Conservation (phyloP, 2,888 invertebrate genomes). For the Cosmia trapezina region DNA sequence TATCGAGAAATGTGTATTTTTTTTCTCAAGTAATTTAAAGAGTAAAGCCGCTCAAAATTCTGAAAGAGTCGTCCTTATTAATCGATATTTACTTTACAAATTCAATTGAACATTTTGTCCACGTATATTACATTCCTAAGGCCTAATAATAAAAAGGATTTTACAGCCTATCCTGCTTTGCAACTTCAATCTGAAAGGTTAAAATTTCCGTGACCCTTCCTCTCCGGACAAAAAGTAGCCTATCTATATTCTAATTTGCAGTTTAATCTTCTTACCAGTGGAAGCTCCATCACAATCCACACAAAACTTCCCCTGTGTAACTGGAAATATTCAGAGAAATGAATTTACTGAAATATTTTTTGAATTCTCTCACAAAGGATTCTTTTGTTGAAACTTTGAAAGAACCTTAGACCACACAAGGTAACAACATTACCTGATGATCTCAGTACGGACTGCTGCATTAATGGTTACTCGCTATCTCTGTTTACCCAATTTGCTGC, state of each 20-base stretch:
- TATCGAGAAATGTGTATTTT: slow-evolving; percentile 2
- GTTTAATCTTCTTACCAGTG: slow-evolving; percentile 58
- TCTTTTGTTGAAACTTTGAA: slow-evolving; percentile 24
- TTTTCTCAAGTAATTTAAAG: neutral
- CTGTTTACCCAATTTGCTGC: neutral
- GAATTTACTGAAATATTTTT: slow-evolving; percentile 26
- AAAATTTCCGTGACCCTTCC: slow-evolving; percentile 56
- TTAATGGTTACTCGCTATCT: neutral
- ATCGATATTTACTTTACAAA: slow-evolving; percentile 13
- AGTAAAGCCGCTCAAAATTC: neutral
- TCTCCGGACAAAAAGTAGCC: slow-evolving; percentile 47
- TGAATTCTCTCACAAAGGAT: slow-evolving; percentile 3
- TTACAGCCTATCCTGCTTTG: slow-evolving; percentile 41
- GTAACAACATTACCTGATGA: slow-evolving; percentile 8
- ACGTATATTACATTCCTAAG: slow-evolving; percentile 27
- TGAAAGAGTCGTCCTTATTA: slow-evolving; percentile 7
- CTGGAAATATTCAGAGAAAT: slow-evolving; percentile 45
- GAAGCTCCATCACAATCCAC: slow-evolving; percentile 49
- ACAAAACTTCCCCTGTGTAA: slow-evolving; percentile 30
- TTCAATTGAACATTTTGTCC: slow-evolving; percentile 35
- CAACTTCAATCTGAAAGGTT: slow-evolving; percentile 54
- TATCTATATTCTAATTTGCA: slow-evolving; percentile 61
- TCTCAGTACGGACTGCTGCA: neutral
- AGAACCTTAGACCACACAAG: slow-evolving; percentile 10
- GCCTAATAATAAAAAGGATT: slow-evolving; percentile 40